phyloP scores from a whole-genome alignment of 2,888 invertebrate genomes.

The Cinara cedri region DNA sequence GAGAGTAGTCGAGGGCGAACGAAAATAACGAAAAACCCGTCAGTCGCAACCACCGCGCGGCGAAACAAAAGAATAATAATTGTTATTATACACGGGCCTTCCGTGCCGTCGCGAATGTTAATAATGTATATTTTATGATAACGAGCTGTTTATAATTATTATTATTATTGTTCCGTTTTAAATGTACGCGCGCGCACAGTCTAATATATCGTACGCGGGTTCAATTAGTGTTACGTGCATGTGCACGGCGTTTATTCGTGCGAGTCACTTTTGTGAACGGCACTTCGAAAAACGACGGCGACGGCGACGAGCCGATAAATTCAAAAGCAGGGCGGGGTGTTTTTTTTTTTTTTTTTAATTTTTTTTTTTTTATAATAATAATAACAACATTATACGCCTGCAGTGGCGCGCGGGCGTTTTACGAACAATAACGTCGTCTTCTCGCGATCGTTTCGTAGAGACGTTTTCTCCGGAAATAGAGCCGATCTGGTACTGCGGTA shows the following conservation, averaged over 20 bases:
- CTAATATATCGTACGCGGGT: conserved; percentile 26
- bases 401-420: too few relatives aligned
- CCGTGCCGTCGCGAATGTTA: not conserved
- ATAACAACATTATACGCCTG: too few relatives aligned
- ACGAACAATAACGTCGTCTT: too few relatives aligned
- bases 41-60: not conserved
- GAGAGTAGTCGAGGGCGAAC: too few relatives aligned
- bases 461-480: too few relatives aligned
- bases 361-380: too few relatives aligned
- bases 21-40: not conserved
- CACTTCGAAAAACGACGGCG: conserved; percentile 10
- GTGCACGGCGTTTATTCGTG: conserved; percentile 16
- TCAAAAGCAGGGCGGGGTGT: too few relatives aligned
- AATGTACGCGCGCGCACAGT: too few relatives aligned
- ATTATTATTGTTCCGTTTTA: conserved; percentile 33
- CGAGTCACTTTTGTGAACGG: not conserved
- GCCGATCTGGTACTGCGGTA: too few relatives aligned
- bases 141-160: conserved; percentile 43
- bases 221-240: conserved; percentile 41
- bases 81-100: not conserved
- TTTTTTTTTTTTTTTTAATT: too few relatives aligned
- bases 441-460: too few relatives aligned
- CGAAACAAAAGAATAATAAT: conserved; percentile 23
- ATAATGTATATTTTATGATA: conserved; percentile 48
- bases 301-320: conserved; percentile 11